Percentiles rank a stretch among this genome's conserved stretches.
Evolutionary conservation across 1,140 invertebrate genomes (phyloP).

Genomic region (Neodiprion lecontei): DNA sequence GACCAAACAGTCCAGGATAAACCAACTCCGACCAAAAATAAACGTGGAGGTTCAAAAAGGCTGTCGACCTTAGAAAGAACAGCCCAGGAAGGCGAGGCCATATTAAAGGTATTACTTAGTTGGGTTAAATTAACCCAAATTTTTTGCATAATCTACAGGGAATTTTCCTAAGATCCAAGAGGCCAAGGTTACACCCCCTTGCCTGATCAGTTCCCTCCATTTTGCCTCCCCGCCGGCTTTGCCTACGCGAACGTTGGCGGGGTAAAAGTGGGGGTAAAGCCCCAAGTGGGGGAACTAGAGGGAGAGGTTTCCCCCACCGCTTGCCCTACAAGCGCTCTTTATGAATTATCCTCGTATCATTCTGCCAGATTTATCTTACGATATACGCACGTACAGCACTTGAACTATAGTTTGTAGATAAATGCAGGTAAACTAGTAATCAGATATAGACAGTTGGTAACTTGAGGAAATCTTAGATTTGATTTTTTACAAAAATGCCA

Average conservation of each 20-base stretch:
- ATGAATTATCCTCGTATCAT: conserved; percentile 1
- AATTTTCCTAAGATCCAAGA: conserved; percentile 16
- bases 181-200: conserved; percentile 26
- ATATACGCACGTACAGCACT: too few relatives aligned
- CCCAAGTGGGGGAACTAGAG: neutral
- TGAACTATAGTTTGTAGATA: too few relatives aligned
- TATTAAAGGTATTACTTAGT: conserved; percentile 52
- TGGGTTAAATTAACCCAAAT: neutral
- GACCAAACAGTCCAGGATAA: conserved; percentile 54
- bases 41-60: conserved; percentile 56
- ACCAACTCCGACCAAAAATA: conserved; percentile 54
- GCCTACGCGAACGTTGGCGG: conserved; percentile 31
- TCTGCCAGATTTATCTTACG: neutral
- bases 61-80: conserved; percentile 59
- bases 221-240: conserved; percentile 37
- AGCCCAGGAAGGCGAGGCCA: conserved; percentile 60
- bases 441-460: too few relatives aligned
- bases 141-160: conserved; percentile 5
- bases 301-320: neutral
- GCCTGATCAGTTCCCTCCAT: conserved; percentile 34
- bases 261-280: conserved; percentile 18
- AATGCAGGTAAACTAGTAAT: too few relatives aligned
- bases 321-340: neutral
- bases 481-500: too few relatives aligned
- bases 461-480: too few relatives aligned